Evolutionary conservation across 2,113 vertebrate species (phyloP).

Genomic region (Saccopteryx bilineata): DNA sequence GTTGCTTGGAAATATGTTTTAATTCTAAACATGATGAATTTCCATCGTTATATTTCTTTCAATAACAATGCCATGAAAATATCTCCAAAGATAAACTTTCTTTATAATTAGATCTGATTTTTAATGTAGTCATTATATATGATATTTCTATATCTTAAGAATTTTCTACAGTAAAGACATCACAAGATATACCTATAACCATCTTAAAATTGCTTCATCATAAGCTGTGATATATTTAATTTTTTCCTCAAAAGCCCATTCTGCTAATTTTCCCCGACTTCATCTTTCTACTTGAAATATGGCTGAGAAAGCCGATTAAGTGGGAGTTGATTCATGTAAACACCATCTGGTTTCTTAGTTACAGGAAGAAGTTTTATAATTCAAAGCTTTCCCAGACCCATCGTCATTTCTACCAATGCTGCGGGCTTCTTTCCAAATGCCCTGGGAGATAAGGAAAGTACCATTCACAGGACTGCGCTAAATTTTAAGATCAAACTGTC

Average conservation of each 20-base stretch:
- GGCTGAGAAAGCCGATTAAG: constrained; percentile 18
- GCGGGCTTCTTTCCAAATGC: not conserved
- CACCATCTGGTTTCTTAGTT: constrained; percentile 59
- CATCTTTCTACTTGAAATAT: constrained; percentile 60
- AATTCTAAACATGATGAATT: not conserved
- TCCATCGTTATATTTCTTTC: not conserved
- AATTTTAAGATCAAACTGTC: not conserved
- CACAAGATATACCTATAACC: not conserved
- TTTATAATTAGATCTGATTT: not conserved
- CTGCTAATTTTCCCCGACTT: not conserved
- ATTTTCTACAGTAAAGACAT: not conserved
- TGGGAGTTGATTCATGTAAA: constrained; percentile 3
- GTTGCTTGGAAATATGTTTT: not conserved
- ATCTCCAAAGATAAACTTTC: not conserved
- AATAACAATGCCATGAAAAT: not conserved
- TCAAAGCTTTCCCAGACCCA: rapidly evolving
- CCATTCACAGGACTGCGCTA: not conserved
- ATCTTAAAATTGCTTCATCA: constrained; percentile 64
- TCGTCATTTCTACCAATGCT: not conserved
- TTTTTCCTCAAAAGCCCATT: constrained; percentile 46
- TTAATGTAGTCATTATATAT: not conserved
- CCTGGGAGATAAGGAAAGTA: not conserved
- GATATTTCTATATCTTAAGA: not conserved
- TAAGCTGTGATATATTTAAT: not conserved
- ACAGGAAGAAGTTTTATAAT: constrained; percentile 25